Conservation (phyloP, 2,888 invertebrate genomes). For the Drosophila tanythrix region DNA sequence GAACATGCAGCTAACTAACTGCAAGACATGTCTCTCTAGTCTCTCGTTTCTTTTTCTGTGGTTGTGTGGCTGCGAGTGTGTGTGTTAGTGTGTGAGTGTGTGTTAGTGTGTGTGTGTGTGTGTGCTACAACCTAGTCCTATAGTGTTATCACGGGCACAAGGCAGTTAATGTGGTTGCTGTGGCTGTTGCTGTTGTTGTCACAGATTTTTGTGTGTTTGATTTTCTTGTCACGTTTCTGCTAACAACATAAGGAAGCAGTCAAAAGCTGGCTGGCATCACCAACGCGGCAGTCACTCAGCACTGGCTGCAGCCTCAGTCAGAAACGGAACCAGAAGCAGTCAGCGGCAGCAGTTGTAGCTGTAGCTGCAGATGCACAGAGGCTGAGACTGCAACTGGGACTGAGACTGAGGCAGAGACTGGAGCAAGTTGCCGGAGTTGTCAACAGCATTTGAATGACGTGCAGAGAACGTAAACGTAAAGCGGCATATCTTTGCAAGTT, state of each 20-base stretch:
- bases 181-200: constrained; percentile 36
- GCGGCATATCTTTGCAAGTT: constrained; percentile 16
- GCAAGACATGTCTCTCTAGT: constrained; percentile 64
- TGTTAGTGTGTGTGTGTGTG: constrained; percentile 22
- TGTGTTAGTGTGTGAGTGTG: constrained; percentile 17
- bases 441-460: constrained; percentile 77
- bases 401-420: neutral
- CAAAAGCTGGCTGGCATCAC: constrained; percentile 71
- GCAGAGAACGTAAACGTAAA: constrained; percentile 37
- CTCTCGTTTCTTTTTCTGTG: constrained; percentile 30
- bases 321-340: constrained; percentile 33
- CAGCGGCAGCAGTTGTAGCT: neutral
- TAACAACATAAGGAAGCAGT: constrained; percentile 82
- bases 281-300: constrained; percentile 58
- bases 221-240: constrained; percentile 81
- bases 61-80: constrained; percentile 17
- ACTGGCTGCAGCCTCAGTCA: constrained; percentile 31
- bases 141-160: constrained; percentile 56
- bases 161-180: constrained; percentile 38
- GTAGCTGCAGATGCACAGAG: neutral
- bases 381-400: neutral
- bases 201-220: constrained; percentile 78
- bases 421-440: constrained; percentile 56
- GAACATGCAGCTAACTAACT: constrained; percentile 71
- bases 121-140: constrained; percentile 31